Evolutionary conservation across 2,888 invertebrate species (phyloP), one percentile per base, ranked within the genome.

Genomic region (Callyntrura sp.): DNA sequence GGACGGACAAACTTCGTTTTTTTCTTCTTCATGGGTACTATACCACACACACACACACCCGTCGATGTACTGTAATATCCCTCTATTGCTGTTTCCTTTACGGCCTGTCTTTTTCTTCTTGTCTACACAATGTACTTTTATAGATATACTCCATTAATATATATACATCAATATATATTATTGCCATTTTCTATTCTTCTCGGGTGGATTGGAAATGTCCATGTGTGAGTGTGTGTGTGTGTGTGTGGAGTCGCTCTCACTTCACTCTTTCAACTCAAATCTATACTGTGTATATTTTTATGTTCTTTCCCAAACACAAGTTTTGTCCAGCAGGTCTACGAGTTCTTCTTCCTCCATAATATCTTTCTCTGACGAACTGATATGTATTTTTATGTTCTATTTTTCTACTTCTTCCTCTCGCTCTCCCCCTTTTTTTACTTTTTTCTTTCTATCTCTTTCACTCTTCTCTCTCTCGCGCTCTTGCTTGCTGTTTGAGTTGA

Each of bases 381-480:
- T 89, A 89, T 70, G 68, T 79, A 85, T 87, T 86, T 88, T 83
- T 88, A 88, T 73, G 83, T 88, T 83, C 76, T 78, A 45, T 81
- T 76, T 76, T 83, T 83, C 60, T 43, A 28, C 35, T 68, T 17
- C 65, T 68, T 68, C 70, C 43, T 70, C 70, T 43, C n/a, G n/a
- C n/a, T 12, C 55, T 55, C 3, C 55, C n/a, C 28, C 55, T 65
- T 89, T 79, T 84, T 55, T 57, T 51, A 45, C 48, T 43, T 28
- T 85, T 25, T 83, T 45, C 62, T n/a, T 73, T 73, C 73, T 73
- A 73, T 73, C 73, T 73, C 73, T 73, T 73, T 73, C 48, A 48
- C 73, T 73, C 73, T 45, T 68, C 62, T 48, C 65, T 20, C 17
- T 73, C 73, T 73, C 14, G 48, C 73, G 48, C 73, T 51, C 35